Conservation (phyloP, 2,113 vertebrate genomes). For the Channa maculata region DNA sequence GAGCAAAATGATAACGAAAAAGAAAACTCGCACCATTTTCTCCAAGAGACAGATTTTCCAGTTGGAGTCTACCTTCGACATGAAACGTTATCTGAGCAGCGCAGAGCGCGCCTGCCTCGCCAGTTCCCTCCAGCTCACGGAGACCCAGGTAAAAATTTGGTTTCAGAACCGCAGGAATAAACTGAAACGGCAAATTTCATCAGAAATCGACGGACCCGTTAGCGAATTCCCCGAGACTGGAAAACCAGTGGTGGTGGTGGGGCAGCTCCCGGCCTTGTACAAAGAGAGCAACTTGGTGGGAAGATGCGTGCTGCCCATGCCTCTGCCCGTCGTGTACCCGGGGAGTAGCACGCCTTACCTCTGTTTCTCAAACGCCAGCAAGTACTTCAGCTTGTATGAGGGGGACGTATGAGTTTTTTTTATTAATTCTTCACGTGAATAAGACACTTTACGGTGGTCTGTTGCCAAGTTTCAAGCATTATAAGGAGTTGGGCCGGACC, state of each 20-base stretch:
- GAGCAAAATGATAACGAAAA: slow-evolving; percentile 82
- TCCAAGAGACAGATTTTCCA: slow-evolving; percentile 91
- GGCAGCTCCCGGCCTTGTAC: slow-evolving; percentile 84
- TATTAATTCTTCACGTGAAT: slow-evolving; percentile 6
- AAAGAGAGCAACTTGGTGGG: slow-evolving; percentile 86
- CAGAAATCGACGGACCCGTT: slow-evolving; percentile 83
- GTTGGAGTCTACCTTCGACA: slow-evolving; percentile 90
- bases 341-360: slow-evolving; percentile 87
- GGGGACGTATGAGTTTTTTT: slow-evolving; percentile 85
- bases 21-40: slow-evolving; percentile 91
- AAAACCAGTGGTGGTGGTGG: slow-evolving; percentile 76
- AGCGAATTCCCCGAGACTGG: slow-evolving; percentile 73
- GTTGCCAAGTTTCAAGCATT: slow-evolving; percentile 70
- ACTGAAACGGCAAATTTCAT: slow-evolving; percentile 89
- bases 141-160: slow-evolving; percentile 89
- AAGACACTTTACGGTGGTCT: slow-evolving; percentile 58
- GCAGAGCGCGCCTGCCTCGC: slow-evolving; percentile 87
- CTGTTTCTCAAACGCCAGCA: slow-evolving; percentile 87
- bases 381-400: slow-evolving; percentile 88
- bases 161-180: slow-evolving; percentile 90
- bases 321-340: slow-evolving; percentile 87
- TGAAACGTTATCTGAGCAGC: slow-evolving; percentile 91
- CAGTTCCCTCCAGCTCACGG: slow-evolving; percentile 86
- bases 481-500: slow-evolving; percentile 35
- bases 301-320: slow-evolving; percentile 87